Evolutionary conservation across 2,888 invertebrate genomes (phyloP), one percentile per base, ranked within the genome.

Genomic region (Rotaria sp.): DNA sequence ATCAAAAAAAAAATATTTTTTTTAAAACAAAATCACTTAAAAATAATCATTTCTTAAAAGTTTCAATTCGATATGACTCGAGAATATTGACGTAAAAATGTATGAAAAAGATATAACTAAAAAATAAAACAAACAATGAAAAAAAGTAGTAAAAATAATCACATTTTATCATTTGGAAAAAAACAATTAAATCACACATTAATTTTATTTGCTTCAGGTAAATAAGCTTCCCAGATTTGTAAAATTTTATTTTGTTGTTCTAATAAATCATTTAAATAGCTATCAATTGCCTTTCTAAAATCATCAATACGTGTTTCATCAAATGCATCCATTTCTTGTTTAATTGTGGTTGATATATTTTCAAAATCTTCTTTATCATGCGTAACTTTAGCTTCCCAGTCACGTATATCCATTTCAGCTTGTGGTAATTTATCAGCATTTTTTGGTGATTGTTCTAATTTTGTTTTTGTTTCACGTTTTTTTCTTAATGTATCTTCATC

Each of bases 331-430:
- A 97, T 93, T 92, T 98, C 97, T 88, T 95, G 95, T 90, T 96
- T 95, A 88, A 98, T 96, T 92, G 95, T 95, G 88, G 94, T 94
- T 4, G 96, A 97, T 90, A 96, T 97, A 90, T 94, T 94, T 91
- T 97, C 96, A 92, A 98, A 98, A 90, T 96, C 97, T 89, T 96
- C 95, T 91, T 97, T 96, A 1, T 96, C 95, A 88, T 96, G 94
- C 89, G 97, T 96, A 30, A 97, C 96, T 92, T 96, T 96, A 0
- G 95, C 93, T 91, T 97, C 96, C 96, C 96, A 96, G 94, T 96
- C 97, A 88, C 95, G 93, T 87, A 98, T 96, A 92, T 99, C 98
- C 87, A 94, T 94, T 88, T 94, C 93, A 0, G 96, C 95, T 90
- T 95, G 95, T 88, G 95, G 95, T 38, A 95, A 93, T 91, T 96